A percentile compares a stretch with the other conserved stretches of the same genome.
phyloP scores from a whole-genome alignment of 2,888 invertebrate species.

The Acanthosepion lycidas region DNA sequence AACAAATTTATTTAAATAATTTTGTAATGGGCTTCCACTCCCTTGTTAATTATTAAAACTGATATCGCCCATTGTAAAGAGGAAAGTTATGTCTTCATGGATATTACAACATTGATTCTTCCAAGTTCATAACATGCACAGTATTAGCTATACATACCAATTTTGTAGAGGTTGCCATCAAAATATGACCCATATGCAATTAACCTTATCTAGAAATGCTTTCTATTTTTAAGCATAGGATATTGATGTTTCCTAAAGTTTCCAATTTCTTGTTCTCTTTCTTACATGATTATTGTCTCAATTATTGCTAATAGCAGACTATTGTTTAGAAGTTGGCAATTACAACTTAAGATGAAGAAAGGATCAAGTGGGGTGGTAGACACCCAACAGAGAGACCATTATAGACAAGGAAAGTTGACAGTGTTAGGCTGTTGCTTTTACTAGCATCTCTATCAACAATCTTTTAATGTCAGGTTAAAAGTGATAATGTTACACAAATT shows the following conservation, averaged over 20 bases:
- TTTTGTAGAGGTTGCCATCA: background rate
- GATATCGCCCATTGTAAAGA: background rate
- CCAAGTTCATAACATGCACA: background rate
- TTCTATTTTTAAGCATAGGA: constrained; percentile 42
- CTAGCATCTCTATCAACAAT: background rate
- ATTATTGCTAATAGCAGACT: constrained; percentile 42
- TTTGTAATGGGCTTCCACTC: background rate
- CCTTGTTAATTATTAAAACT: background rate
- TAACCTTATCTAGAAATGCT: background rate
- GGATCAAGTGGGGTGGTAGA: background rate
- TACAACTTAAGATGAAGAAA: background rate
- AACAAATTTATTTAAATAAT: background rate
- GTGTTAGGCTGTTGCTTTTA: background rate
- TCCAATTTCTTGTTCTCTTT: background rate
- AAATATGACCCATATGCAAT: constrained; percentile 33
- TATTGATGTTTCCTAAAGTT: constrained; percentile 1
- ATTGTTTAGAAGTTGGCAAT: constrained; percentile 45
- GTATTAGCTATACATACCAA: background rate
- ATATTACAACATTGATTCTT: background rate
- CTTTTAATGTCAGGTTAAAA: background rate
- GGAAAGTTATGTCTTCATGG: background rate
- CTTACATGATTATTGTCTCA: background rate
- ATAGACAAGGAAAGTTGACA: background rate
- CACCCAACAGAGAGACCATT: background rate
- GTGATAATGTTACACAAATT: background rate